A percentile compares a stretch with the other conserved stretches of the same genome.
phyloP scores from a whole-genome alignment of 2,888 invertebrate species.

The Pinctada fucata region DNA sequence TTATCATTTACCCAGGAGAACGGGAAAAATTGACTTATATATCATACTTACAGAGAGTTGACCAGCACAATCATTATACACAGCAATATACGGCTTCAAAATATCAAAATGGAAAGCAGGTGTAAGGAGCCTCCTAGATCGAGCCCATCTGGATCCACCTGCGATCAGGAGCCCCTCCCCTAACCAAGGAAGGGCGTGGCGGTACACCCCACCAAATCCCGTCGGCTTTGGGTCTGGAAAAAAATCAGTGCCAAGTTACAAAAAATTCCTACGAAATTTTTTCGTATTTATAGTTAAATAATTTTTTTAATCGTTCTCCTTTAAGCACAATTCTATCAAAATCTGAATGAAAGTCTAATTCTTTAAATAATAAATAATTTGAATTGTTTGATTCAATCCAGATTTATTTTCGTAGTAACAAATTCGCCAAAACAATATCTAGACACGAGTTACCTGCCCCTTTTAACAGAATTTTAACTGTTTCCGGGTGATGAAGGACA shows the following conservation, averaged over 20 bases:
- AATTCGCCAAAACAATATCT: too few species aligned
- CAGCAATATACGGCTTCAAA: conserved; percentile 60
- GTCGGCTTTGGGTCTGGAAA: conserved; percentile 55
- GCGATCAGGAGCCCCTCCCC: conserved; percentile 63
- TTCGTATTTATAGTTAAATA: too few species aligned
- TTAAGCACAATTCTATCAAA: too few species aligned
- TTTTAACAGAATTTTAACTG: conserved; percentile 54
- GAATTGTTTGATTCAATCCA: too few species aligned
- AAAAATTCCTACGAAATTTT: neutral
- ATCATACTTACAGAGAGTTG: conserved; percentile 50
- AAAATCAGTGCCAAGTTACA: neutral
- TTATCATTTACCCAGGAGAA: too few species aligned
- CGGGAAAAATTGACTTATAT: too few species aligned
- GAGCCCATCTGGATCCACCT: conserved; percentile 59
- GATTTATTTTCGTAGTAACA: too few species aligned
- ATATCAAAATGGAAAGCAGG: conserved; percentile 72
- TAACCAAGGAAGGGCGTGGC: conserved; percentile 60
- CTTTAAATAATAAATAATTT: too few species aligned
- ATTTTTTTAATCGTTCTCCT: too few species aligned
- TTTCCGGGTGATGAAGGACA: conserved; percentile 58
- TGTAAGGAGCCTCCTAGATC: conserved; percentile 61
- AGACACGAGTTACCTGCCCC: conserved; percentile 52
- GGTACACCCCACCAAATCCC: conserved; percentile 53
- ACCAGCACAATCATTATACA: conserved; percentile 62
- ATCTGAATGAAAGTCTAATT: too few species aligned